Conservation (phyloP, 2,113 vertebrate genomes). For the Pontoporia blainvillei region DNA sequence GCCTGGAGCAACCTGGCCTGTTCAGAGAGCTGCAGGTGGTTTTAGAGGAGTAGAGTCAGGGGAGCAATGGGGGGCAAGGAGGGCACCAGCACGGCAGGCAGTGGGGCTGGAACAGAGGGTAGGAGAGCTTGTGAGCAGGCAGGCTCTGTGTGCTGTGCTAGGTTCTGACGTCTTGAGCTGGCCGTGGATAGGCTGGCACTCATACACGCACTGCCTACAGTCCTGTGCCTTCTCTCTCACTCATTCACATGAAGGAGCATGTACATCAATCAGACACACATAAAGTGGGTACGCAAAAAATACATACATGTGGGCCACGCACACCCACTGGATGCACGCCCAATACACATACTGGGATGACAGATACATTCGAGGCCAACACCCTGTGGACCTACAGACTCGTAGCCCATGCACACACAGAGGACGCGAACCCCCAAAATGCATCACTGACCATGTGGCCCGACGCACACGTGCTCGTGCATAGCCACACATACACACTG, state of each 20-base stretch:
- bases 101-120: no score
- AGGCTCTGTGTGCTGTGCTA: background rate
- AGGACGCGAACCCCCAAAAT: background rate
- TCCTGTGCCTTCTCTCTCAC: background rate
- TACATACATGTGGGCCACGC: background rate
- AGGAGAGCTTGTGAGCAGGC: accelerated
- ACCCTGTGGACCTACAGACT: background rate
- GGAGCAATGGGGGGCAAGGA: accelerated
- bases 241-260: background rate
- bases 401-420: accelerated
- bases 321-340: no score
- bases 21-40: no score
- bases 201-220: background rate
- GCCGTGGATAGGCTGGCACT: background rate
- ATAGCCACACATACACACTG: background rate
- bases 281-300: background rate
- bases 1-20: background rate
- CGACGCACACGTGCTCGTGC: background rate
- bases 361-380: background rate
- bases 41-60: background rate
- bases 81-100: accelerated
- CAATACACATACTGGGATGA: background rate
- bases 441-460: background rate
- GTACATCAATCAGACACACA: background rate
- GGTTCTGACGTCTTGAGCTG: background rate